Evolutionary conservation across 2,113 vertebrate genomes (phyloP), one percentile per base, ranked within the genome.

Genomic region (Pomatorhinus ruficollis): DNA sequence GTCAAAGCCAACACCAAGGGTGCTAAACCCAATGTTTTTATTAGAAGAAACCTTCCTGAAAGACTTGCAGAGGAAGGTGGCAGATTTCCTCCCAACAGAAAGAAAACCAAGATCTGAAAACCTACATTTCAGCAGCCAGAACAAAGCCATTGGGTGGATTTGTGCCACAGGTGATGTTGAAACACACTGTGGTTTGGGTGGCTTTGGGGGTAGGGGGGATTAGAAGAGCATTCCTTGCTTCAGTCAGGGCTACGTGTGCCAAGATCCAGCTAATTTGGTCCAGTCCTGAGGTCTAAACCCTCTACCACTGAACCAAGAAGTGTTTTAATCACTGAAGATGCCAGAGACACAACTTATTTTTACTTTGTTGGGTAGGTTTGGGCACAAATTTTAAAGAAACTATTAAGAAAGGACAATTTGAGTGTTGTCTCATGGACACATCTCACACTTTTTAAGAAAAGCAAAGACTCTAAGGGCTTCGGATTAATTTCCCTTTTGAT

Each of bases 151-250:
- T 3, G 2, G 18, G 59, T 44, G 66, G 52, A 20, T 69, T 39
- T 75, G 52, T 44, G 72, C 45, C n/a, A 33, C 33, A 24, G 60
- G 63, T 5, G 52, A 79, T 53, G 22, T 30, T 40, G 53, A 31
- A 68, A 17, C 7, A 9, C 0, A 0, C 23, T 1, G 2, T 4
- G 2, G 23, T 9, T 44, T 87, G 6, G 3, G 37, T 12, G 47
- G 47, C 71, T 81, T 50, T 22, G 33, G 25, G 52, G 39, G 35
- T 28, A 75, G 19, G 6, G 6, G 5, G 21, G 15, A 22, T 35
- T 21, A 39, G 8, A 45, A 59, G 33, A 33, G 19, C 31, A 12
- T 3, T 35, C 15, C 56, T 61, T 9, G 2, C 39, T 70, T 63
- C 4, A 2, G 20, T 23, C 7, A 45, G 54, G 35, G 33, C n/a